Evolutionary conservation across 2,888 invertebrate species (phyloP).

Genomic region (Strigamia maritima): DNA sequence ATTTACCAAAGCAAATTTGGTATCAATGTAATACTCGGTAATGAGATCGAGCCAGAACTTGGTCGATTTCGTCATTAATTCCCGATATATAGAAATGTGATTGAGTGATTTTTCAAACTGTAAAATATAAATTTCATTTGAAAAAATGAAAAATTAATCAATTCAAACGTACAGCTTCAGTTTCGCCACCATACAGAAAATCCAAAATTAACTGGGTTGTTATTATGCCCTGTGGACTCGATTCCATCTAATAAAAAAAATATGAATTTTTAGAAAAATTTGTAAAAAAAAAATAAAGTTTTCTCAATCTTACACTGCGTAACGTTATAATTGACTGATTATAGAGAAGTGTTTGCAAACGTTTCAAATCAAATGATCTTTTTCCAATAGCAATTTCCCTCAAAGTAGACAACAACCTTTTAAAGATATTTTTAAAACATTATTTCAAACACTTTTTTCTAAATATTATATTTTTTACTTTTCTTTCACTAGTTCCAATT

Average conservation of each 20-base stretch:
- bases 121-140: neutral
- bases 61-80: neutral
- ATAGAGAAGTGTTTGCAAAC: slow-evolving; percentile 69
- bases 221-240: slow-evolving; percentile 70
- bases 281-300: neutral
- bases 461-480: neutral
- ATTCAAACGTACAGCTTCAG: neutral
- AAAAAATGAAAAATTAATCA: neutral
- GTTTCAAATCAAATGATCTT: slow-evolving; percentile 66
- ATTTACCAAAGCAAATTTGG: neutral
- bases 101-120: slow-evolving; percentile 26
- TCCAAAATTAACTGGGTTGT: slow-evolving; percentile 77
- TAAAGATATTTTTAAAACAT: neutral
- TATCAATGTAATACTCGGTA: neutral
- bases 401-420: slow-evolving; percentile 45
- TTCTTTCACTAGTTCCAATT: slow-evolving; percentile 61
- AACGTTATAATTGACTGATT: slow-evolving; percentile 55
- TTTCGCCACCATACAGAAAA: slow-evolving; percentile 69
- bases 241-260: slow-evolving; percentile 60
- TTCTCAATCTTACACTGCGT: neutral
- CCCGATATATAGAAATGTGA: neutral
- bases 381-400: slow-evolving; percentile 53
- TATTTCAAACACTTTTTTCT: neutral
- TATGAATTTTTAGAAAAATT: neutral
- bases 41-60: slow-evolving; percentile 25